These are phyloP conservation scores for Drosophila picticornis DNA, from an alignment of 2,888 invertebrate species.

Conservation along the genomic window DNA sequence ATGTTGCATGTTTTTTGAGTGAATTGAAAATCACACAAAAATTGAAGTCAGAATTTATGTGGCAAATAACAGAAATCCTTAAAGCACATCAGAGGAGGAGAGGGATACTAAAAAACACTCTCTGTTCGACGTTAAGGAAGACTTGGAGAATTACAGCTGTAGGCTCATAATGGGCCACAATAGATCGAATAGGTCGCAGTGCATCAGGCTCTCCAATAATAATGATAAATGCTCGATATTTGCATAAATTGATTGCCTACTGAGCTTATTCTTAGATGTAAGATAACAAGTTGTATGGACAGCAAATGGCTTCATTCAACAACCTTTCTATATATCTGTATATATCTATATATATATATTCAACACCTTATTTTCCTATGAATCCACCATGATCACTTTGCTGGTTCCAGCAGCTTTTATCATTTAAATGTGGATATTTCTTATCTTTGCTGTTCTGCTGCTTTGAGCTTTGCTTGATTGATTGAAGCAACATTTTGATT, in stretches of 20 bases:
- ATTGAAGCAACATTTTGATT: slow-evolving; percentile 31
- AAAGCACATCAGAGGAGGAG: neutral
- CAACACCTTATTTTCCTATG: neutral
- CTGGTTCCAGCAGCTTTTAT: neutral
- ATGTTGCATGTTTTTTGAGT: neutral
- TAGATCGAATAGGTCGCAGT: neutral
- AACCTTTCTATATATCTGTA: too few relatives aligned
- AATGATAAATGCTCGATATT: neutral
- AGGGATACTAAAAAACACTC: neutral
- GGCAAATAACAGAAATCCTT: neutral
- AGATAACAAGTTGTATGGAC: neutral
- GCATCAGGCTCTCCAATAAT: neutral
- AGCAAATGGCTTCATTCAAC: neutral
- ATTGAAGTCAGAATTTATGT: neutral
- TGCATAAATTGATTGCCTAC: neutral
- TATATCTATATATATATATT: too few relatives aligned
- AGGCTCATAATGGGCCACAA: neutral
- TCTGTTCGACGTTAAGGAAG: too few relatives aligned
- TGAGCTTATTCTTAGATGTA: neutral
- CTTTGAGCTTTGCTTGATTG: neutral
- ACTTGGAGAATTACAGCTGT: too few relatives aligned
- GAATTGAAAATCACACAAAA: neutral
- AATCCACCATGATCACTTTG: neutral
- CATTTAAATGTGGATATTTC: neutral
- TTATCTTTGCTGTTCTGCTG: too few relatives aligned